Base-by-base conservation (phyloP, 1,140 invertebrate genomes). In the Neodiprion lecontei region DNA sequence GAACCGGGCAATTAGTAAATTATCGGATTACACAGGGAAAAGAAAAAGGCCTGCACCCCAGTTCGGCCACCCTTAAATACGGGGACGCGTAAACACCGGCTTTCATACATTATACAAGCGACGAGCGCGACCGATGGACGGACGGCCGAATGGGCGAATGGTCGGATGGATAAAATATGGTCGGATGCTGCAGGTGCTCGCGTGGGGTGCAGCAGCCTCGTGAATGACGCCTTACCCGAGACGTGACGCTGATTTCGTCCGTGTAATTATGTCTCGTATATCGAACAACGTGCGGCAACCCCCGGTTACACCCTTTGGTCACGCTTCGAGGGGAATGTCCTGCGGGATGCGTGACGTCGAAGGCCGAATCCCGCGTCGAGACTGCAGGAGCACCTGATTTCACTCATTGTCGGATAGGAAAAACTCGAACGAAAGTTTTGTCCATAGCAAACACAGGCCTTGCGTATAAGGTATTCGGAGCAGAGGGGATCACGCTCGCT, bases 251-350 rank as follows among this genome's bases (percentile, higher is more conserved):
- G 80, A 85, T 82, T 76, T 79, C 77, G 71, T 79, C 80, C 83
- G 82, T 83, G 83, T 86, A 87, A 87, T 86, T 84, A 85, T 85
- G 80, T 67, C 21, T 61, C 11, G n/a, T 8, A 61, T 17, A 17
- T 12, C n/a, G n/a, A 14, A 65, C 75, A 5, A 69, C 68, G 70
- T 61, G 7, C 53, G n/a, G 53, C 53, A 2, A 61, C 53, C 9
- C 53, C 70, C 48, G 17, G 17, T 40, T 40, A 9, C 68, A 71
- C 79, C 77, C 81, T 81, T 84, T 79, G 77, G 80, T 82, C 83
- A 84, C 82, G 83, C 81, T 14, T 61, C 53, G 53, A 61, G 53
- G 53, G 53, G 53, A 61, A 40, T 40, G 28, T 40, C 28, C 28
- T 40, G 28, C 28, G 28, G 28, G 28, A 40, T 40, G 28, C 28